Evolutionary conservation across 2,888 invertebrate species (phyloP).

Genomic region (Drosophila cyrtoloma): DNA sequence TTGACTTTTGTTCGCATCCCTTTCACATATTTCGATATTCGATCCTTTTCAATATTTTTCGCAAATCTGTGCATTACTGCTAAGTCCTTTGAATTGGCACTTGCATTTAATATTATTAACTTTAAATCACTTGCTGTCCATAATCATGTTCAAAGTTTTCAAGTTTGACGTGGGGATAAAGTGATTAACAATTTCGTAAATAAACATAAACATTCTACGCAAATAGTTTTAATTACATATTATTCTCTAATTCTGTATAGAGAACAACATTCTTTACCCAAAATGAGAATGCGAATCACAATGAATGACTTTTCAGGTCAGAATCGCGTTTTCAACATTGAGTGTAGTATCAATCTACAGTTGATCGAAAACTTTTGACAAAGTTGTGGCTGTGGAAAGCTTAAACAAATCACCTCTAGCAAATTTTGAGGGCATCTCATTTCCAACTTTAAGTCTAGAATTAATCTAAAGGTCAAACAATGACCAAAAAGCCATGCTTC

Average conservation of each 20-base stretch:
- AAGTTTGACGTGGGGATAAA: not conserved
- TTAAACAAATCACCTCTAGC: not conserved
- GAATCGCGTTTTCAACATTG: not conserved
- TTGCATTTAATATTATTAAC: conserved; percentile 29
- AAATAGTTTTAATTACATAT: not conserved
- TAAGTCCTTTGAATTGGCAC: conserved; percentile 41
- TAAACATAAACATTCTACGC: not conserved
- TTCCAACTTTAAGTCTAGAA: not conserved
- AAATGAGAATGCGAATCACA: not conserved
- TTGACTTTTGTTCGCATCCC: conserved; percentile 42
- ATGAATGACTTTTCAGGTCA: not conserved
- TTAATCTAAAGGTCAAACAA: not conserved
- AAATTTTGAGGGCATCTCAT: not conserved
- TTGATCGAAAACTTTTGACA: not conserved
- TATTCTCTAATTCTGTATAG: not conserved
- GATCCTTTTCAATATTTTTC: conserved; percentile 9
- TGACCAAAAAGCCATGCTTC: not conserved
- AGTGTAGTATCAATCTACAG: not conserved
- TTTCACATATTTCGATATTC: conserved; percentile 4
- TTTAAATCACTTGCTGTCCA: conserved; percentile 38
- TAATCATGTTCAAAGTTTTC: conserved; percentile 19
- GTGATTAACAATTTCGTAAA: not conserved
- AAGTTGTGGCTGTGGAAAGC: not conserved
- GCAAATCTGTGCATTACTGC: conserved; percentile 29
- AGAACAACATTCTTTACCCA: not conserved